Evolutionary conservation across 2,888 invertebrate genomes (phyloP).

Genomic region (Diploptera punctata): DNA sequence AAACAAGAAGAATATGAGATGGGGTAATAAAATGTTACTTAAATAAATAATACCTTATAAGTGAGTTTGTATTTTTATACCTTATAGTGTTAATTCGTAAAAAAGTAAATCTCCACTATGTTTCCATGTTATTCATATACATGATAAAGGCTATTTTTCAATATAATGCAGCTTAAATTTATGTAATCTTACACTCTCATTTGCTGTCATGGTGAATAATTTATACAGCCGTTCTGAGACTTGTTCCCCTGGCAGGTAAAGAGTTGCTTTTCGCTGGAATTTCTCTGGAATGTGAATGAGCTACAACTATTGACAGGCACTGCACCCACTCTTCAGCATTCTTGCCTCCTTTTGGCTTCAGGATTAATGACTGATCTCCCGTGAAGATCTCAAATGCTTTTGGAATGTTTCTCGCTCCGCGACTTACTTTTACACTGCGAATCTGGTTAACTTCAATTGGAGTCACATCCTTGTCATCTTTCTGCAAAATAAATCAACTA

Average conservation of each 20-base stretch:
- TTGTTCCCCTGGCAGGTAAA: constrained; percentile 56
- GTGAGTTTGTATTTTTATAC: too few relatives aligned
- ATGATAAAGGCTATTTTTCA: too few relatives aligned
- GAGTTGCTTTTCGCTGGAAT: constrained; percentile 58
- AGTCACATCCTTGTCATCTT: constrained; percentile 66
- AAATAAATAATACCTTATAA: too few relatives aligned
- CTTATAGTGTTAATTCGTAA: too few relatives aligned
- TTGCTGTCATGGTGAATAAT: background rate
- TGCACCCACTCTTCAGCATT: constrained; percentile 97
- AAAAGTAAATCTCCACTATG: too few relatives aligned
- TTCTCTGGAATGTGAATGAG: constrained; percentile 70
- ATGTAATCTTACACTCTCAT: background rate
- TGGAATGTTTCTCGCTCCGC: constrained; percentile 90
- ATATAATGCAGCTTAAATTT: too few relatives aligned
- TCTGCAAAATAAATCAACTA: constrained; percentile 66
- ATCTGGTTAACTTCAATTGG: constrained; percentile 91
- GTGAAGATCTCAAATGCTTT: constrained; percentile 98
- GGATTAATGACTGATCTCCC: constrained; percentile 87
- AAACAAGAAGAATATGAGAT: too few relatives aligned
- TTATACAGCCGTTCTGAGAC: constrained; percentile 38
- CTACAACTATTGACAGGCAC: constrained; percentile 91
- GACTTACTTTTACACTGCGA: constrained; percentile 91
- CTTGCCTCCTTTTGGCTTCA: constrained; percentile 94
- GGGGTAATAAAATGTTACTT: too few relatives aligned
- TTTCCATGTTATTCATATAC: too few relatives aligned